Evolutionary conservation across 2,113 vertebrate species (phyloP).

Genomic region (Centrocercus urophasianus): DNA sequence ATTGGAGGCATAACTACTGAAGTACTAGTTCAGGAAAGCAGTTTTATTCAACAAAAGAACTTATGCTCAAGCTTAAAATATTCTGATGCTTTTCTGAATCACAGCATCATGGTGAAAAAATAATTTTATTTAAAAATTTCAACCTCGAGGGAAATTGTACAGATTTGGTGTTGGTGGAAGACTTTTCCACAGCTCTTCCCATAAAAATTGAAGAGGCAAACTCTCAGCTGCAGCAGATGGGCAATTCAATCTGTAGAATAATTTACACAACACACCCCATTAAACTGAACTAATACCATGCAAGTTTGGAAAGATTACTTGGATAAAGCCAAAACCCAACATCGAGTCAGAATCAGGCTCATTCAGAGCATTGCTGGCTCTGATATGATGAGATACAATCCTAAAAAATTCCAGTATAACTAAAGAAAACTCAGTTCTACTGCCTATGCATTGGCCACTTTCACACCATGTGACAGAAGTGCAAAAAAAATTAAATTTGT

Average conservation of each 20-base stretch:
- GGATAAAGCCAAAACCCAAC: not conserved
- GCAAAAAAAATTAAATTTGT: not conserved
- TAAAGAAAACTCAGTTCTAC: not conserved
- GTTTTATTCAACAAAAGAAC: conserved; percentile 23
- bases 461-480: not conserved
- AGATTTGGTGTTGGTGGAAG: not conserved
- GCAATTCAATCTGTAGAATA: not conserved
- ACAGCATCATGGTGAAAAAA: not conserved
- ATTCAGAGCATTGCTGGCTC: not conserved
- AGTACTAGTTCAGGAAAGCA: conserved; percentile 47
- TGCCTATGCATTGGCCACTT: not conserved
- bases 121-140: not conserved
- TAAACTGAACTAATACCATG: not conserved
- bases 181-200: not conserved
- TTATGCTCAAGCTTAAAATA: conserved; percentile 20
- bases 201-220: not conserved
- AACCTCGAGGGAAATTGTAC: not conserved
- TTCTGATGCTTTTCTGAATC: conserved; percentile 22
- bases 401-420: not conserved
- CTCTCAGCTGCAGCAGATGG: not conserved
- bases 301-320: not conserved
- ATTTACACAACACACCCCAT: not conserved
- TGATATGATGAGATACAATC: not conserved
- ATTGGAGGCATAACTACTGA: conserved; percentile 29
- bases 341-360: not conserved